These are phyloP conservation scores for Artibeus lituratus DNA, from an alignment of 2,797 vertebrate genomes.

Conservation along the genomic window DNA sequence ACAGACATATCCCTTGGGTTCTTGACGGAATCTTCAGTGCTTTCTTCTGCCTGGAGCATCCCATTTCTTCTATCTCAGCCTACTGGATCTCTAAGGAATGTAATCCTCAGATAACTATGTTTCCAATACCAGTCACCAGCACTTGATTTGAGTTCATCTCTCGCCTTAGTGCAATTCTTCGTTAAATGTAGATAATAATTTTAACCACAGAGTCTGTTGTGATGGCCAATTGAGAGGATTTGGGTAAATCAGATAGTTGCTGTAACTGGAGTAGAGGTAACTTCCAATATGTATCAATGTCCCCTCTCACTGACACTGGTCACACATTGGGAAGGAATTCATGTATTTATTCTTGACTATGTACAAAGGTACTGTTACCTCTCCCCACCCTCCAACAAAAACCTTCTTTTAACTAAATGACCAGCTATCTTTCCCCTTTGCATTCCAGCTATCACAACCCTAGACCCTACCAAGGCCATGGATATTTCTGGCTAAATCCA, in stretches of 20 bases:
- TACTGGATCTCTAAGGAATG: neutral
- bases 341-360: neutral
- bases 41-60: neutral
- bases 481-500: neutral
- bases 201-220: neutral
- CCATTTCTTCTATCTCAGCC: neutral
- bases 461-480: neutral
- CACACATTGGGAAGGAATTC: neutral
- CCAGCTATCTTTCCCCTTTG: neutral
- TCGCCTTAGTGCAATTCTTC: neutral
- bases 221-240: neutral
- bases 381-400: neutral
- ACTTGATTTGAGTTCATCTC: neutral
- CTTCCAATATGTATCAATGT: neutral
- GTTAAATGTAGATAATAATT: neutral
- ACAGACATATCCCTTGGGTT: neutral
- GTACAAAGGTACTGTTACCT: neutral
- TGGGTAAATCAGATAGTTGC: neutral
- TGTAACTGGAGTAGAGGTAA: neutral
- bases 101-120: neutral
- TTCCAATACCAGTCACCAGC: neutral
- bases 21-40: neutral
- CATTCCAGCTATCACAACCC: neutral
- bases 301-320: neutral
- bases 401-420: neutral